Conservation (phyloP, 2,113 vertebrate species). For the Passer montanus region DNA sequence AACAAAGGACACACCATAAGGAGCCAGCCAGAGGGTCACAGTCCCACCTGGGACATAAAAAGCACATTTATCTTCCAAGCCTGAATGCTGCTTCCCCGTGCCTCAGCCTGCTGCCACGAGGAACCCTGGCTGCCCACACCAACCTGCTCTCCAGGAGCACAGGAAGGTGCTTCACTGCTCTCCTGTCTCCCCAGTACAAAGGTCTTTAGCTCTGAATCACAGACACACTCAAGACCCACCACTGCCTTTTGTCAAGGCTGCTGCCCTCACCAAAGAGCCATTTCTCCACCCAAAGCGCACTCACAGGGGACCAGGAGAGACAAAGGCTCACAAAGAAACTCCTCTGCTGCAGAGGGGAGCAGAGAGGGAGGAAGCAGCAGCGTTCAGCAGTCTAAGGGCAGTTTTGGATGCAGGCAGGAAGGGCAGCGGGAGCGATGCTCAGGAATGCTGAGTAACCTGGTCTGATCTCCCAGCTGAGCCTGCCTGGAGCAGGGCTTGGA, state of each 20-base stretch:
- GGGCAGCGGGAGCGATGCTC: background rate
- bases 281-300: background rate
- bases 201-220: background rate
- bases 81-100: background rate
- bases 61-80: background rate
- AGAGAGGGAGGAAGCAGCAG: background rate
- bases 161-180: rapidly evolving
- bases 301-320: background rate
- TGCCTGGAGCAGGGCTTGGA: background rate
- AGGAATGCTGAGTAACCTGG: conserved; percentile 65
- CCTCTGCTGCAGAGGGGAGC: background rate
- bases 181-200: background rate
- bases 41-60: conserved; percentile 1
- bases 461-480: conserved; percentile 24
- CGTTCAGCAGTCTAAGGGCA: background rate
- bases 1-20: conserved; percentile 22
- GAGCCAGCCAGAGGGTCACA: background rate
- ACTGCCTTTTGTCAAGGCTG: background rate
- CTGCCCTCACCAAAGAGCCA: background rate
- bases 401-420: background rate
- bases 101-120: background rate
- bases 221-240: background rate
- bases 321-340: background rate
- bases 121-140: background rate
- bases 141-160: background rate